Evolutionary conservation across 2,113 vertebrate species (phyloP).

Genomic region (Takifugu flavidus): DNA sequence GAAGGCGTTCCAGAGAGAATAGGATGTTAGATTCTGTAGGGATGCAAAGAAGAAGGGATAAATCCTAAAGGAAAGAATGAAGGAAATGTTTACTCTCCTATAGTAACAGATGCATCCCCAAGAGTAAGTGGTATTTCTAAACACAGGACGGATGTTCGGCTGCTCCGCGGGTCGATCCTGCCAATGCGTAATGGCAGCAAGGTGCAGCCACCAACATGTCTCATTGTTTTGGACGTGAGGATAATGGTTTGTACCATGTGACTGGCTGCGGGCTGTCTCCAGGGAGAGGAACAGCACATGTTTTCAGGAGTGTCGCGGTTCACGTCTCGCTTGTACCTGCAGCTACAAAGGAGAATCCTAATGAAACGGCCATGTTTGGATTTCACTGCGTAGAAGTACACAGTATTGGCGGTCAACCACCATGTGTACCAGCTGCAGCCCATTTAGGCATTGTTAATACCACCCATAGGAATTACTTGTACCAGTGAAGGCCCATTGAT

Average conservation of each 20-base stretch:
- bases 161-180: conserved; percentile 5
- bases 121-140: conserved; percentile 7
- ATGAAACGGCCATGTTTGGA: conserved; percentile 44
- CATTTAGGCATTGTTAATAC: conserved; percentile 58
- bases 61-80: background rate
- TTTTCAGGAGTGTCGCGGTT: conserved; percentile 17
- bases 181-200: conserved; percentile 46
- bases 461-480: conserved; percentile 42
- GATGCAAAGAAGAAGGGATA: background rate
- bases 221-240: conserved; percentile 33
- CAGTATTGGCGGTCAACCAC: conserved; percentile 39
- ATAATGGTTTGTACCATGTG: conserved; percentile 39
- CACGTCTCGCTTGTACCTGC: conserved; percentile 43
- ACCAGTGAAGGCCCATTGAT: conserved; percentile 60
- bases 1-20: no score
- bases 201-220: conserved; percentile 34
- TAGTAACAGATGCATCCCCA: conserved; percentile 1
- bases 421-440: conserved; percentile 53
- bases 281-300: conserved; percentile 34
- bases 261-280: conserved; percentile 26
- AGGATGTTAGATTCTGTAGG: no score
- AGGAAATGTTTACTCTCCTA: conserved; percentile 3
- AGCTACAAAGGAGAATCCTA: conserved; percentile 48
- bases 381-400: conserved; percentile 33
- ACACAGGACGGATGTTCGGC: conserved; percentile 9